phyloP scores from a whole-genome alignment of 2,797 vertebrate genomes.

The Manis javanica region DNA sequence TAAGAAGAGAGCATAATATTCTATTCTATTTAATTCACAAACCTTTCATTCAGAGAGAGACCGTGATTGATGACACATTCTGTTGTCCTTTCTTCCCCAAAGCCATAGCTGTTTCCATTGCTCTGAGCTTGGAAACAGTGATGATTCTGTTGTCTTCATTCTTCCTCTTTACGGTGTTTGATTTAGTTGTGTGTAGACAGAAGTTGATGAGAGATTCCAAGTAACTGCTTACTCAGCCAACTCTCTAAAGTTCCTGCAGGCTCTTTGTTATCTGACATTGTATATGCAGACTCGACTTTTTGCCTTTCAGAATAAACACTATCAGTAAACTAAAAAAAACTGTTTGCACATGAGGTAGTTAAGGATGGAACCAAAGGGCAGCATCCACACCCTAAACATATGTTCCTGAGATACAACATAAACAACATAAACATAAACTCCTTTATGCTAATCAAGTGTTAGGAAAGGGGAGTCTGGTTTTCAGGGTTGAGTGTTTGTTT shows the following conservation, averaged over 20 bases:
- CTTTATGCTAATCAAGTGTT: background rate
- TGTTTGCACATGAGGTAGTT: background rate
- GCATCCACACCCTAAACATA: background rate
- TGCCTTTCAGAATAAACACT: background rate
- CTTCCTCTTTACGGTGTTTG: background rate
- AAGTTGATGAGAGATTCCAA: background rate
- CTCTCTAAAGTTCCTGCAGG: background rate
- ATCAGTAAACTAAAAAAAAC: background rate
- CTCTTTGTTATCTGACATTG: background rate
- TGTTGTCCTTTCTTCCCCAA: background rate
- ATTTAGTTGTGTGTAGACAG: background rate
- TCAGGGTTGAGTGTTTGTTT: background rate
- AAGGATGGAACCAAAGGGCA: background rate
- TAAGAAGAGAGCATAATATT: background rate
- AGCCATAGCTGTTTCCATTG: background rate
- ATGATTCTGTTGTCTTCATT: background rate
- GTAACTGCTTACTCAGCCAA: conserved; percentile 35
- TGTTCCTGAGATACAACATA: background rate
- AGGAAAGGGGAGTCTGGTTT: background rate
- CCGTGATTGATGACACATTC: background rate
- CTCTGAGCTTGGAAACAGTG: background rate
- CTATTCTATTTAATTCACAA: conserved; percentile 12
- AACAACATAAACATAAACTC: background rate
- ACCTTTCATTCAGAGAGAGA: background rate
- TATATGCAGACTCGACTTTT: background rate